Conservation (phyloP, 2,888 invertebrate species). For the Acleris sparsana region DNA sequence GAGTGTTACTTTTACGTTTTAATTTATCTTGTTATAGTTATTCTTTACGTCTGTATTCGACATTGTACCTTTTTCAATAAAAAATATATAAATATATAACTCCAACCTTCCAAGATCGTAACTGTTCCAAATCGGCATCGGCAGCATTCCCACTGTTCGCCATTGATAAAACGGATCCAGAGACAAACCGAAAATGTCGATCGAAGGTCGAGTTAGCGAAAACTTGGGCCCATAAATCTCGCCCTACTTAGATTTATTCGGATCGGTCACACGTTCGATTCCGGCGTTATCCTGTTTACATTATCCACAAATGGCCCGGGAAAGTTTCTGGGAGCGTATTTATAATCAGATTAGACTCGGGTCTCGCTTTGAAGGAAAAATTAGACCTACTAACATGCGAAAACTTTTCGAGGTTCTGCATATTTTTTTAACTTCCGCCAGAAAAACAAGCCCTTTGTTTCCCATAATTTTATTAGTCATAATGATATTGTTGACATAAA, state of each 20-base stretch:
- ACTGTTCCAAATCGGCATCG: background rate
- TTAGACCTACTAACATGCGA: constrained; percentile 7
- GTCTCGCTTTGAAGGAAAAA: constrained; percentile 16
- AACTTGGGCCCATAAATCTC: constrained; percentile 31
- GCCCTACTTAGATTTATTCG: constrained; percentile 31
- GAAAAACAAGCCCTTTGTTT: too few species aligned
- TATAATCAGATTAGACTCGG: constrained; percentile 40
- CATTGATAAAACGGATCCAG: constrained; percentile 26
- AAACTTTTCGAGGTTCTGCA: background rate
- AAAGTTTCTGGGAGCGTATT: constrained; percentile 38
- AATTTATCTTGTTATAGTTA: too few species aligned
- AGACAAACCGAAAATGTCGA: constrained; percentile 32
- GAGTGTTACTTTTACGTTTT: too few species aligned
- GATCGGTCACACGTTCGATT: constrained; percentile 34
- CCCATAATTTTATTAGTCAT: too few species aligned
- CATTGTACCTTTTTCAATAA: too few species aligned
- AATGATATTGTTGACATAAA: too few species aligned
- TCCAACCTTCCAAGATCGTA: background rate
- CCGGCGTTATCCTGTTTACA: constrained; percentile 41
- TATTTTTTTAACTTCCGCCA: background rate
- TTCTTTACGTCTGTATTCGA: too few species aligned
- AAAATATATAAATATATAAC: background rate
- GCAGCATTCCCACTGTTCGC: constrained; percentile 11
- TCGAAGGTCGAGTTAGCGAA: constrained; percentile 23
- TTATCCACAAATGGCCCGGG: constrained; percentile 34